Conservation (phyloP, 2,113 vertebrate genomes). For the Triplophysa tibetana region DNA sequence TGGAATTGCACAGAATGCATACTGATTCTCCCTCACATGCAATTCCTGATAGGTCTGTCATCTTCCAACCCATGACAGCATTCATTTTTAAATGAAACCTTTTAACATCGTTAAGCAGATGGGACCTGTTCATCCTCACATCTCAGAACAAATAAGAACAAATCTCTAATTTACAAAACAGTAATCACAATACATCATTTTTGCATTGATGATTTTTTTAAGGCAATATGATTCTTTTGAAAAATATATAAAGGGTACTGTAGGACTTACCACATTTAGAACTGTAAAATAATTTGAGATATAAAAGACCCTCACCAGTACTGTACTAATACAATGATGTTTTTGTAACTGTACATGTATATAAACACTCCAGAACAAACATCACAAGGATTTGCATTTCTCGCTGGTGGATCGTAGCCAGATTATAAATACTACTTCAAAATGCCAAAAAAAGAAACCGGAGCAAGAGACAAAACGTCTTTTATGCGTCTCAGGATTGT, state of each 20-base stretch:
- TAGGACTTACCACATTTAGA: slow-evolving; percentile 76
- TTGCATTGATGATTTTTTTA: slow-evolving; percentile 80
- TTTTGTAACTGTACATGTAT: slow-evolving; percentile 64
- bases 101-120: not conserved
- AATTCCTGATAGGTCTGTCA: slow-evolving; percentile 4
- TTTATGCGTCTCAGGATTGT: no score
- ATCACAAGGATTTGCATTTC: no score
- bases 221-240: slow-evolving; percentile 77
- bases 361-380: not conserved
- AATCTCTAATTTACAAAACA: slow-evolving; percentile 71
- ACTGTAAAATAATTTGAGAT: slow-evolving; percentile 79
- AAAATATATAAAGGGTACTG: slow-evolving; percentile 75
- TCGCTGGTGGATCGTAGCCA: no score
- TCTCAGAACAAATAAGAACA: slow-evolving; percentile 46
- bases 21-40: slow-evolving; percentile 13
- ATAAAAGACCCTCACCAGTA: slow-evolving; percentile 73
- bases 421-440: no score
- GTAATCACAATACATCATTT: slow-evolving; percentile 76
- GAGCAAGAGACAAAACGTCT: no score
- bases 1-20: not conserved
- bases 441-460: no score
- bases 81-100: not conserved
- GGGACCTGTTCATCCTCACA: slow-evolving; percentile 4
- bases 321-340: slow-evolving; percentile 64
- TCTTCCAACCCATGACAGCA: not conserved